phyloP scores from a whole-genome alignment of 2,888 invertebrate genomes.

The Chrysodeixis includens region DNA sequence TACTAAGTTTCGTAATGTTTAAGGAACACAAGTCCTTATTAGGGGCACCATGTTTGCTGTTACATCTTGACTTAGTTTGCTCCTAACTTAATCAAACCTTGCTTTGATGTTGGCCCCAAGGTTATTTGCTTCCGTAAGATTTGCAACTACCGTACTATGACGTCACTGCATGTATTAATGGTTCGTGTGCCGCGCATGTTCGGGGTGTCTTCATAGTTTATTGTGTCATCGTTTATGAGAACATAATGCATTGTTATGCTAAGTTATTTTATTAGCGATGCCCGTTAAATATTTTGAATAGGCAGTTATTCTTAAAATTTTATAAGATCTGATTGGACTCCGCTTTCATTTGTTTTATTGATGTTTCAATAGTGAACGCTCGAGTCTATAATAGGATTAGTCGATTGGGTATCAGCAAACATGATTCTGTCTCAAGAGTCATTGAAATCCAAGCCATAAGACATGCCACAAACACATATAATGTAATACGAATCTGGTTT shows the following conservation, averaged over 20 bases:
- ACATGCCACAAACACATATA: conserved; percentile 67
- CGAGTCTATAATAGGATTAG: conserved; percentile 3
- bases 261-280: conserved; percentile 16
- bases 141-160: conserved; percentile 28
- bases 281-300: conserved; percentile 10
- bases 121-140: conserved; percentile 42
- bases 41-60: conserved; percentile 55
- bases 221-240: conserved; percentile 19
- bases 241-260: conserved; percentile 25
- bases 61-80: conserved; percentile 46
- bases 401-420: conserved; percentile 62
- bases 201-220: conserved; percentile 29
- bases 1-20: conserved; percentile 36
- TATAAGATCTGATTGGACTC: not conserved
- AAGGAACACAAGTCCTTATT: conserved; percentile 48
- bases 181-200: not conserved
- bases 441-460: conserved; percentile 68
- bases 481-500: conserved; percentile 42
- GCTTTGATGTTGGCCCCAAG: conserved; percentile 53
- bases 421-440: conserved; percentile 45
- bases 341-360: not conserved
- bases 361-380: not conserved
- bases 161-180: conserved; percentile 17
- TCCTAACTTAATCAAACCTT: conserved; percentile 55
- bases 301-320: conserved; percentile 20